Evolutionary conservation across 2,888 invertebrate species (phyloP), one percentile per base, ranked within the genome.

Genomic region (Pachymerium ferrugineum): DNA sequence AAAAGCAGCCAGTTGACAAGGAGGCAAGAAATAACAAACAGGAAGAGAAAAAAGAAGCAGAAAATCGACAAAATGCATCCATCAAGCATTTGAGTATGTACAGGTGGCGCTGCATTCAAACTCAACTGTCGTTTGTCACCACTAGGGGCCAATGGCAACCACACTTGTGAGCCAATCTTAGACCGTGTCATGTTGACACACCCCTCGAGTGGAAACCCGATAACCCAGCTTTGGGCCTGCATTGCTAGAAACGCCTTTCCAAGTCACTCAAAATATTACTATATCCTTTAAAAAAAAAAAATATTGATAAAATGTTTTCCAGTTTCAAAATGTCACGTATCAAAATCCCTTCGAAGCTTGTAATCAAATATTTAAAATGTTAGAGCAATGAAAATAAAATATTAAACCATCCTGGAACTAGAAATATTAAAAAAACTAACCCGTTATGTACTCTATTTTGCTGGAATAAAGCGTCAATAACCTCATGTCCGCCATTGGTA

Each of bases 51-150:
- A 54, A 54, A 25, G 5, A 47, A 54, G 54, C 28, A 28, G 54
- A 14, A 54, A 54, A 54, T 54, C 54, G 54, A 54, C 54, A 54
- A 54, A 54, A 54, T 54, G 28, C 54, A 54, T 54, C 54, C 54
- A 54, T 54, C 54, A 54, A 54, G 22, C 54, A 28, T 54, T 54
- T 54, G 54, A 54, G 54, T 54, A 54, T 54, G 54, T 54, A 54
- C 54, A 54, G 54, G 54, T 54, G 54, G 54, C 54, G 54, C 54
- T 54, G 54, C 54, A 54, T 54, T 54, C 54, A 54, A 54, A 54
- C 54, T 54, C 54, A 14, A 54, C 22, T 54, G 54, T 54, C 54
- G 54, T 54, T 54, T 54, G 54, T 54, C 54, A 54, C 54, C 54
- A 54, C 54, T 54, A 54, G 54, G 54, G 54, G 54, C 54, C 54